Evolutionary conservation across 1,140 invertebrate genomes (phyloP).

Genomic region (Hypsibius dujardini): DNA sequence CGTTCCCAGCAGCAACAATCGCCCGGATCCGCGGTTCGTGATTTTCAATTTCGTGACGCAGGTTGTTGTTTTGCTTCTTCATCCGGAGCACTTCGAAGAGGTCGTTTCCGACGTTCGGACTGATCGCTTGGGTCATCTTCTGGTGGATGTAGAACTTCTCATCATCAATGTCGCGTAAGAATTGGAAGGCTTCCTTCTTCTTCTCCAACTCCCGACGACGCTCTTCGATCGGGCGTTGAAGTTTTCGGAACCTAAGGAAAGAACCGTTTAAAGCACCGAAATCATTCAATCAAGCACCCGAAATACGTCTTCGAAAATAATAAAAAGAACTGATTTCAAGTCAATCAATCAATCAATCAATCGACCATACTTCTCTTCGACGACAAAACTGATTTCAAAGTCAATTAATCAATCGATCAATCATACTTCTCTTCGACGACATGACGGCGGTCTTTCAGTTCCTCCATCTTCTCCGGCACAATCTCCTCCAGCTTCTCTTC

Average conservation of each 20-base stretch:
- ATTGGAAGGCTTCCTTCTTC: constrained; percentile 98
- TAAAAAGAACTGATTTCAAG: constrained; percentile 12
- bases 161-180: constrained; percentile 91
- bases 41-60: constrained; percentile 91
- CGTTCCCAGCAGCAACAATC: constrained; percentile 80
- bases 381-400: neutral
- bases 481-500: constrained; percentile 79
- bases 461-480: constrained; percentile 82
- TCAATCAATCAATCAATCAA: neutral
- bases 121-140: constrained; percentile 82
- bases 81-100: constrained; percentile 90
- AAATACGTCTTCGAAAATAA: constrained; percentile 16
- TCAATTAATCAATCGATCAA: neutral
- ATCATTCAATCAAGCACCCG: neutral
- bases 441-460: constrained; percentile 81
- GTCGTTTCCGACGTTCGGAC: constrained; percentile 77
- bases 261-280: neutral
- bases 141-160: constrained; percentile 96
- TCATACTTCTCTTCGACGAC: constrained; percentile 74
- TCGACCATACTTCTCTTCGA: neutral
- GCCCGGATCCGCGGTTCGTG: constrained; percentile 84
- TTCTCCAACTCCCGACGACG: constrained; percentile 74
- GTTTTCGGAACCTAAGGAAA: constrained; percentile 36
- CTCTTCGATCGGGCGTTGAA: constrained; percentile 63
- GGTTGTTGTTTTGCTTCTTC: constrained; percentile 88